Evolutionary conservation across 2,113 vertebrate species (phyloP).

Genomic region (Xerus inauris): DNA sequence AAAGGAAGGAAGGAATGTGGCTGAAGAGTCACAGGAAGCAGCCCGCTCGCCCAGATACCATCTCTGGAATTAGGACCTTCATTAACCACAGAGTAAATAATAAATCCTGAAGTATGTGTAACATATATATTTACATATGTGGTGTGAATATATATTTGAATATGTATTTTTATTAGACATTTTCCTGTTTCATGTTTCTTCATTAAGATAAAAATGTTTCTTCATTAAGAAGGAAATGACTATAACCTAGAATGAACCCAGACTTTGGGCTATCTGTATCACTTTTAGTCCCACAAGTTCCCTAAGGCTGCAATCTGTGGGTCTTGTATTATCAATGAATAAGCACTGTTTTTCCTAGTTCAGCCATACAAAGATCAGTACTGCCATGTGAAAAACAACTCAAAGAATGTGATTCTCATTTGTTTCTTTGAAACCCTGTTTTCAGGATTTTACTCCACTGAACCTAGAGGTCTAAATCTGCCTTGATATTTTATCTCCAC

Average conservation of each 20-base stretch:
- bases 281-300: neutral
- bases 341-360: neutral
- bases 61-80: neutral
- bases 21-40: neutral
- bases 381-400: neutral
- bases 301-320: neutral
- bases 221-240: neutral
- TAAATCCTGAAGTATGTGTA: neutral
- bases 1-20: neutral
- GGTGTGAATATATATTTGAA: neutral
- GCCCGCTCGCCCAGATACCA: neutral
- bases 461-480: neutral
- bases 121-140: neutral
- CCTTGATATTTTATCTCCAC: neutral
- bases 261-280: neutral
- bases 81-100: neutral
- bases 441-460: slow-evolving; percentile 15
- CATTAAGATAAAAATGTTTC: neutral
- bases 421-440: neutral
- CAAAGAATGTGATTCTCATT: neutral
- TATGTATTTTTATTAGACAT: neutral
- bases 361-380: neutral
- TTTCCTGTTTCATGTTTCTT: neutral
- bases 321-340: neutral
- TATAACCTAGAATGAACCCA: neutral